phyloP scores from a whole-genome alignment of 1,140 invertebrate genomes.

The Zaprionus vittiger region DNA sequence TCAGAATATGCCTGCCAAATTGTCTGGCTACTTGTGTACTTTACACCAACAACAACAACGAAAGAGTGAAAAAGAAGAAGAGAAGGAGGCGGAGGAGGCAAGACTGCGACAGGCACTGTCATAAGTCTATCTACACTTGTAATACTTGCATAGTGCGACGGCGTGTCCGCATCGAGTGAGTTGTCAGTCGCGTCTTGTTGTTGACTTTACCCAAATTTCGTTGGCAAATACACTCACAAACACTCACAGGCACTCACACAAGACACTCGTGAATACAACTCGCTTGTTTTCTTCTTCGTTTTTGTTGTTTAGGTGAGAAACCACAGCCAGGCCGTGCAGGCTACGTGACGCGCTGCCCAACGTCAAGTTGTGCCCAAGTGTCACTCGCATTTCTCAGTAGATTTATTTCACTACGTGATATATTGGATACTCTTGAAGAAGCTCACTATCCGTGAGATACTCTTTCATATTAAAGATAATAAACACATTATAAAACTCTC shows the following conservation, averaged over 20 bases:
- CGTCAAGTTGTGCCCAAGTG: slow-evolving; percentile 15
- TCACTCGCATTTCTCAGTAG: slow-evolving; percentile 23
- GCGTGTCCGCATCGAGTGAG: neutral
- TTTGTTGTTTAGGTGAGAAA: neutral
- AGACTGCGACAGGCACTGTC: neutral
- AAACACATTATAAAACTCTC: neutral
- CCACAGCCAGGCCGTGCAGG: neutral
- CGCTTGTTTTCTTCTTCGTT: neutral
- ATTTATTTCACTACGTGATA: slow-evolving; percentile 43
- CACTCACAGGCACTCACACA: neutral
- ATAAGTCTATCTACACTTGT: slow-evolving; percentile 29
- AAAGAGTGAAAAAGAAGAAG: neutral
- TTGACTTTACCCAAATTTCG: slow-evolving; percentile 26
- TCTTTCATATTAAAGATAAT: too few species aligned
- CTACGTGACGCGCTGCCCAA: slow-evolving; percentile 29
- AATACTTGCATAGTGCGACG: slow-evolving; percentile 11
- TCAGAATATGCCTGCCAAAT: slow-evolving; percentile 45
- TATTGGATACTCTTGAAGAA: too few species aligned
- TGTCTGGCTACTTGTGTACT: slow-evolving; percentile 40
- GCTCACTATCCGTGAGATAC: too few species aligned
- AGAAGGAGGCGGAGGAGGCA: neutral
- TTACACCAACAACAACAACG: slow-evolving; percentile 16
- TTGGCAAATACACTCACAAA: slow-evolving; percentile 9
- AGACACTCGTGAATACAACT: slow-evolving; percentile 5
- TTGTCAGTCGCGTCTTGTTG: slow-evolving; percentile 9